phyloP scores from a whole-genome alignment of 2,888 invertebrate genomes.

The Orchesella flavescens region DNA sequence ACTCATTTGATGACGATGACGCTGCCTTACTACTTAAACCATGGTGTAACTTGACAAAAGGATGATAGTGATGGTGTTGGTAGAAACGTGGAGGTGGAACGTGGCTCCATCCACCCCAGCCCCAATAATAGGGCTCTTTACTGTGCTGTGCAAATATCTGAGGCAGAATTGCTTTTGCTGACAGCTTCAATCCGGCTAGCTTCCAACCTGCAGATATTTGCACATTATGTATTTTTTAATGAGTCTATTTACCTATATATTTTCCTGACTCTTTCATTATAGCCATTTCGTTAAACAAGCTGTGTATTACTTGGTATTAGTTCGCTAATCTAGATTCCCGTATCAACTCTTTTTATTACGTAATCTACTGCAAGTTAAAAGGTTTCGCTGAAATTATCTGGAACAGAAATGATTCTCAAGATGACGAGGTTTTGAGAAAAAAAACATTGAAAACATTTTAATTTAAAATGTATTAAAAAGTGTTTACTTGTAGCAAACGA shows the following conservation, averaged over 20 bases:
- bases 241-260: not conserved
- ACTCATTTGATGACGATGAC: too few species aligned
- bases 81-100: constrained; percentile 1
- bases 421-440: too few species aligned
- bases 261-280: too few species aligned
- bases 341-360: too few species aligned
- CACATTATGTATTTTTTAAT: constrained; percentile 45
- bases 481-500: too few species aligned
- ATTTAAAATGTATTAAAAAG: too few species aligned
- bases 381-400: too few species aligned
- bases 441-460: too few species aligned
- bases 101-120: constrained; percentile 5
- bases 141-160: constrained; percentile 37
- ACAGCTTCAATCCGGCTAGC: constrained; percentile 12
- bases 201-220: constrained; percentile 61
- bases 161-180: constrained; percentile 10
- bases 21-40: constrained; percentile 12
- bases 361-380: too few species aligned
- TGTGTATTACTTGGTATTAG: not conserved
- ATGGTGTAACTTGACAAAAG: not conserved
- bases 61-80: constrained; percentile 28
- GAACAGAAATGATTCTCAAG: too few species aligned
- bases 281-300: not conserved
- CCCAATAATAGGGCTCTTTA: not conserved
- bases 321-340: too few species aligned